Evolutionary conservation across 1,140 invertebrate genomes (phyloP).

Genomic region (Drosophila bocki): DNA sequence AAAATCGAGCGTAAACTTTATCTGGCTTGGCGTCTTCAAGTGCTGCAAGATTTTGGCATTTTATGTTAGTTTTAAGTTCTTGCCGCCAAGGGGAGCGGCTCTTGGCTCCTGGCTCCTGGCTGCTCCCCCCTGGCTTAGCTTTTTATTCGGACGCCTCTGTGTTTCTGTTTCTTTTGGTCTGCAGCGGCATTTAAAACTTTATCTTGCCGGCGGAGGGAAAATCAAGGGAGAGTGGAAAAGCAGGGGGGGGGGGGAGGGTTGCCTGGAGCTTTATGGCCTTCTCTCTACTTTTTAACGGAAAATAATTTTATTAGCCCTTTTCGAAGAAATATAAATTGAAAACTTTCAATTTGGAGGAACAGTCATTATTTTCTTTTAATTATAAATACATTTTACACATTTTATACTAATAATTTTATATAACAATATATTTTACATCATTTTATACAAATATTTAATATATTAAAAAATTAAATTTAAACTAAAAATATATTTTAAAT

Average conservation of each 20-base stretch:
- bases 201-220: slow-evolving; percentile 35
- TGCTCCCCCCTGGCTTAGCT: not conserved
- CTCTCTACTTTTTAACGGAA: slow-evolving; percentile 52
- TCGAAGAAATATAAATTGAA: slow-evolving; percentile 10
- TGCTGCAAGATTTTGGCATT: slow-evolving; percentile 70
- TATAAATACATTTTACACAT: too few relatives aligned
- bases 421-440: too few relatives aligned
- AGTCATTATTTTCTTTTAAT: too few relatives aligned
- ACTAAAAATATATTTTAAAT: too few relatives aligned
- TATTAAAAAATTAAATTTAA: too few relatives aligned
- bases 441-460: too few relatives aligned
- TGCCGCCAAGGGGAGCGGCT: not conserved
- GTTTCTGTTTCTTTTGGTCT: slow-evolving; percentile 44
- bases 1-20: slow-evolving; percentile 80
- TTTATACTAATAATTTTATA: too few relatives aligned
- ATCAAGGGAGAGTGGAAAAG: slow-evolving; percentile 7
- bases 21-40: slow-evolving; percentile 58
- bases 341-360: slow-evolving; percentile 25
- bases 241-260: not conserved
- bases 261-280: slow-evolving; percentile 8
- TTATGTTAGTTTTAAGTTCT: slow-evolving; percentile 79
- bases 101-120: not conserved
- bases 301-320: slow-evolving; percentile 73
- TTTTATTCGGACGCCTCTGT: slow-evolving; percentile 14
- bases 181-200: slow-evolving; percentile 79